Conservation (phyloP, 2,113 vertebrate species). For the Cephalopterus ornatus region DNA sequence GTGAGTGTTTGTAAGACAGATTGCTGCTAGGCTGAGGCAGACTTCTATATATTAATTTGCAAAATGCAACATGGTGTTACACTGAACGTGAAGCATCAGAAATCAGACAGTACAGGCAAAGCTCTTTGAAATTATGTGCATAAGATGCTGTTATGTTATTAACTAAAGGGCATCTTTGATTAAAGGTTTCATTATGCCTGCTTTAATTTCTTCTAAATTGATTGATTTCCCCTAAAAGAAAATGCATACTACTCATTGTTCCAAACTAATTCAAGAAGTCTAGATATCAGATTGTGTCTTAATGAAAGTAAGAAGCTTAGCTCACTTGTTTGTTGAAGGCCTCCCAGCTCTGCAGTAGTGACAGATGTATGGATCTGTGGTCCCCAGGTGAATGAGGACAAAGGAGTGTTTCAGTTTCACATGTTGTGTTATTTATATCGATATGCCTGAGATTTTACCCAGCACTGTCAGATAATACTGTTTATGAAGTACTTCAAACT, state of each 20-base stretch:
- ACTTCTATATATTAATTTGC: not conserved
- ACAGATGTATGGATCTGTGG: not conserved
- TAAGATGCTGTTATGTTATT: not conserved
- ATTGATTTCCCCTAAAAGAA: not conserved
- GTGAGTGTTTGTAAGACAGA: not conserved
- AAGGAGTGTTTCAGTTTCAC: not conserved
- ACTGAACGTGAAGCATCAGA: not conserved
- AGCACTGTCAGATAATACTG: not conserved
- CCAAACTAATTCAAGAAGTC: constrained; percentile 21
- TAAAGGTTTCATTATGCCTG: constrained; percentile 23
- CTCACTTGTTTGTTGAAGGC: not conserved
- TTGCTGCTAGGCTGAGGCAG: not conserved
- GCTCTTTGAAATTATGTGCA: not conserved
- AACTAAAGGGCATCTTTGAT: constrained; percentile 11
- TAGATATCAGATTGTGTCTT: constrained; percentile 22
- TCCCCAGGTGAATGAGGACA: constrained; percentile 19
- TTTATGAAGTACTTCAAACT: constrained; percentile 16
- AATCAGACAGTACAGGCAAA: not conserved
- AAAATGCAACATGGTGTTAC: not conserved
- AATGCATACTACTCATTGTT: not conserved
- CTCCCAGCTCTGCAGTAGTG: not conserved
- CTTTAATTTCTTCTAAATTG: constrained; percentile 4
- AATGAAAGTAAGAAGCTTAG: constrained; percentile 43
- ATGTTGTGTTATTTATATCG: not conserved
- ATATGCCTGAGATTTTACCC: not conserved